Percentiles rank a stretch among this genome's conserved stretches.
These are phyloP conservation scores for Dryobates pubescens DNA, from an alignment of 2,797 vertebrate genomes.

Conservation along the genomic window DNA sequence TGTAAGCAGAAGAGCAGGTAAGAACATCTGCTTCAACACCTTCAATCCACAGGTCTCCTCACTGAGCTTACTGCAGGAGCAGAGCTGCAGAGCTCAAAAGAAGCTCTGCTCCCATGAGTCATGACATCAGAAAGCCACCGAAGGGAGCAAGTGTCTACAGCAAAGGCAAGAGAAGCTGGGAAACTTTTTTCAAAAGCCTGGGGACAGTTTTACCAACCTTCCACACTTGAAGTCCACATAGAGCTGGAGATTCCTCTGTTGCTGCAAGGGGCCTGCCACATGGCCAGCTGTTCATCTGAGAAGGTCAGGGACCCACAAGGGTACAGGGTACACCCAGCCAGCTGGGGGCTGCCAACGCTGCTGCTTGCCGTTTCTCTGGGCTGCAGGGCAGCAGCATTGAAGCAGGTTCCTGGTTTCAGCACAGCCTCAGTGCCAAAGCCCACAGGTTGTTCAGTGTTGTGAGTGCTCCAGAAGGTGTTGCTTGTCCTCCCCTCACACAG, in stretches of 20 bases:
- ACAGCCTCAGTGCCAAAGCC: not conserved
- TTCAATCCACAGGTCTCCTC: not conserved
- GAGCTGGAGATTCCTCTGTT: not conserved
- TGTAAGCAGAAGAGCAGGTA: not conserved
- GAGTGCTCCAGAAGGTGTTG: not conserved
- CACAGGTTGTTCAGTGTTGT: not conserved
- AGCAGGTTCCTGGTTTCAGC: not conserved
- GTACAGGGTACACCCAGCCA: not conserved
- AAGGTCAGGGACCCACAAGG: not conserved
- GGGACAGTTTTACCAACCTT: slow-evolving; percentile 40
- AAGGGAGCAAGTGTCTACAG: not conserved
- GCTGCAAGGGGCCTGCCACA: not conserved
- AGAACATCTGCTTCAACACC: not conserved
- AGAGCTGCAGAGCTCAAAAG: not conserved
- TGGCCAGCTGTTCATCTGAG: not conserved
- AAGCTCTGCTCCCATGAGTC: not conserved
- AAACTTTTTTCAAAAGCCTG: not conserved
- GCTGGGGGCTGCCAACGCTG: not conserved
- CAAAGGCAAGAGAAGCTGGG: not conserved
- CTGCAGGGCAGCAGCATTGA: not conserved
- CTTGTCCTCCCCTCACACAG: not conserved
- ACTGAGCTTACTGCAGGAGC: not conserved
- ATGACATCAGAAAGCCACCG: not conserved
- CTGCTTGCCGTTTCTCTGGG: not conserved
- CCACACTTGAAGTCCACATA: not conserved